Evolutionary conservation across 2,888 invertebrate species (phyloP).

Genomic region (Lasius fuliginosus): DNA sequence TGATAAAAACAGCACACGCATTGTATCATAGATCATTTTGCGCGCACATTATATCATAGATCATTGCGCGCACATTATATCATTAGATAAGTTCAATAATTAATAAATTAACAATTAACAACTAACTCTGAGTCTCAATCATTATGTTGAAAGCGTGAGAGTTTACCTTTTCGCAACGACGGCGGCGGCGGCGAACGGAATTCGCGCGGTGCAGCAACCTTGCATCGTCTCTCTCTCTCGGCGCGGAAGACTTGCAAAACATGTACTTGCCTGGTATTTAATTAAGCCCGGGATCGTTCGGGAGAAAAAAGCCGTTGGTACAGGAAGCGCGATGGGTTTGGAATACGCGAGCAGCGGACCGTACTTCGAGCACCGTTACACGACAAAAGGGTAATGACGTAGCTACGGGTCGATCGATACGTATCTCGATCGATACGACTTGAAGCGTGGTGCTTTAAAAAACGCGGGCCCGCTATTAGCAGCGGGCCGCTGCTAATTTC

Average conservation of each 20-base stretch:
- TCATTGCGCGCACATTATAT: neutral
- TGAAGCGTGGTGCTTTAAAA: neutral
- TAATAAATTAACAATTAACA: neutral
- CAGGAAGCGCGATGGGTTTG: conserved; percentile 78
- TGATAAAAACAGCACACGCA: neutral
- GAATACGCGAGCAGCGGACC: conserved; percentile 71
- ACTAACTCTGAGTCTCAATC: neutral
- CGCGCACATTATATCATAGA: too few relatives aligned
- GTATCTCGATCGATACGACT: neutral
- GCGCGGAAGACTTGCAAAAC: conserved; percentile 51
- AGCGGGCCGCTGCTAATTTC: too few relatives aligned
- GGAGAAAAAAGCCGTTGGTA: conserved; percentile 73
- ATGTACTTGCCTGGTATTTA: conserved; percentile 70
- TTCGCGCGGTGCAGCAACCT: conserved; percentile 22
- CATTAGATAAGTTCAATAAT: neutral
- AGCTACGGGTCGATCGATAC: conserved; percentile 42
- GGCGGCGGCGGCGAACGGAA: conserved; percentile 9
- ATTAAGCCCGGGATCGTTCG: conserved; percentile 68
- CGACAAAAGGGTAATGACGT: conserved; percentile 73
- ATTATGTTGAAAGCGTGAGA: neutral
- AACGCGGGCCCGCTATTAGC: neutral
- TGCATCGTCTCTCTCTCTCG: conserved; percentile 26
- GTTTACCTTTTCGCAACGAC: neutral
- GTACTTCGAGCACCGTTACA: conserved; percentile 75
- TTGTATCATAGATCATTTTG: too few relatives aligned